Conservation (phyloP, 2,797 vertebrate species). For the Euthynnus affinis region DNA sequence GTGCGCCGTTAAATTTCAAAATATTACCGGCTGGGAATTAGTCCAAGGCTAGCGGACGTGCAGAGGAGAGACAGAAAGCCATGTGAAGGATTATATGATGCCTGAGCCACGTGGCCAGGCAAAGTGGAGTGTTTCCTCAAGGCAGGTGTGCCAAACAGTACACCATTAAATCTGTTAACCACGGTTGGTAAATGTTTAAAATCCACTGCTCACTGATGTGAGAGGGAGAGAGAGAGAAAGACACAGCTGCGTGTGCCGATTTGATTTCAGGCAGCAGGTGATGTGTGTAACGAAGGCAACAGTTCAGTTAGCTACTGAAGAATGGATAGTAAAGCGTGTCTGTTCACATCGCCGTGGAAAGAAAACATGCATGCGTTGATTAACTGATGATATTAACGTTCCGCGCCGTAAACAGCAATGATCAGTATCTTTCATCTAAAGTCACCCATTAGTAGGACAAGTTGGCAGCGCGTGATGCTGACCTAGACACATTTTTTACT, state of each 20-base stretch:
- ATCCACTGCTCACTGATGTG: conserved; percentile 9
- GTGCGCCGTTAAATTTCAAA: too few species aligned
- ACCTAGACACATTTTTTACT: not conserved
- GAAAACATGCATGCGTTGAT: not conserved
- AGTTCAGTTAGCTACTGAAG: too few species aligned
- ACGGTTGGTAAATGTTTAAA: conserved; percentile 6
- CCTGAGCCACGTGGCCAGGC: not conserved
- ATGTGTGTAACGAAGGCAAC: too few species aligned
- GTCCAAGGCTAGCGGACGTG: not conserved
- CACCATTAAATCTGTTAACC: conserved; percentile 8
- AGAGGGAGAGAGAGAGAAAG: conserved; percentile 4
- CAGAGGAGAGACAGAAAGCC: not conserved
- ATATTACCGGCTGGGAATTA: not conserved
- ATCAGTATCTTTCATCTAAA: not conserved
- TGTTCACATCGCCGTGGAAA: not conserved
- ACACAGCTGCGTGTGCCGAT: not conserved
- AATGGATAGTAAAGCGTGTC: not conserved
- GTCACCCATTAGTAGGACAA: not conserved
- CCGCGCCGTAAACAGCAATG: not conserved
- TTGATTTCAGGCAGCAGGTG: too few species aligned
- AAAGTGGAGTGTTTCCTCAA: conserved; percentile 9
- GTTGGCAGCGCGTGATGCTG: not conserved
- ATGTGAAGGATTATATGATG: not conserved
- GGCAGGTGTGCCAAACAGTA: conserved; percentile 13
- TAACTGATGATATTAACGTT: not conserved